Evolutionary conservation across 2,797 vertebrate genomes (phyloP), one percentile per base, ranked within the genome.

Genomic region (Streptopelia turtur): DNA sequence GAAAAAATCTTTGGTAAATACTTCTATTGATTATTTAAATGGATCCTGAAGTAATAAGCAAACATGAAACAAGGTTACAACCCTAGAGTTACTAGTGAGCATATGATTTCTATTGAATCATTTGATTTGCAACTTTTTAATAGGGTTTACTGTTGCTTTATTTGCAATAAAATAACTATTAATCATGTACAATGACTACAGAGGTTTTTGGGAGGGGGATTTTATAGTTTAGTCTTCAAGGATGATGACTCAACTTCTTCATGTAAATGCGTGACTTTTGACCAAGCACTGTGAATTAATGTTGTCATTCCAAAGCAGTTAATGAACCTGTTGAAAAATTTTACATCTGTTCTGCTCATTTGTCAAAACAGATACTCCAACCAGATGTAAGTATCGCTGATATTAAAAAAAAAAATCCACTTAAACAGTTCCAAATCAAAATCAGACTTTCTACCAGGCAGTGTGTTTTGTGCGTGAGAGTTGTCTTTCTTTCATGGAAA

Each of bases 1-100:
- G 98, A 99, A 95, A 98, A 98, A 94, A 98, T 99, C 56, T 99
- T 99, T 8, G 99, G 99, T 99, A 98, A 98, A 35, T 95, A 88
- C 90, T 95, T 87, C 61, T 75, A 20, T 76, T 68, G 35, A 66
- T 66, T 61, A 10, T 39, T 93, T 65, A 49, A 77, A n/a, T 63
- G 9, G 16, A 78, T 20, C 27, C 20, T n/a, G 7, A 93, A 81
- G 10, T 91, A 53, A 63, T 76, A 87, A 74, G 27, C 13, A 35
- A 69, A 18, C 13, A 5, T 20, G 10, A 64, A 70, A 57, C 22
- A 56, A 81, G 30, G 31, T 33, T 74, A 17, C 35, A 91, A 52
- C 15, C 5, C 30, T 80, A 3, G 15, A 55, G 16, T 31, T 50
- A 30, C 31, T 70, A 23, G 10, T 69, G 18, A 28, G 6, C 5